Percentiles rank a stretch among this genome's conserved stretches.
phyloP scores from a whole-genome alignment of 2,888 invertebrate species.

The Leistus spinibarbis region DNA sequence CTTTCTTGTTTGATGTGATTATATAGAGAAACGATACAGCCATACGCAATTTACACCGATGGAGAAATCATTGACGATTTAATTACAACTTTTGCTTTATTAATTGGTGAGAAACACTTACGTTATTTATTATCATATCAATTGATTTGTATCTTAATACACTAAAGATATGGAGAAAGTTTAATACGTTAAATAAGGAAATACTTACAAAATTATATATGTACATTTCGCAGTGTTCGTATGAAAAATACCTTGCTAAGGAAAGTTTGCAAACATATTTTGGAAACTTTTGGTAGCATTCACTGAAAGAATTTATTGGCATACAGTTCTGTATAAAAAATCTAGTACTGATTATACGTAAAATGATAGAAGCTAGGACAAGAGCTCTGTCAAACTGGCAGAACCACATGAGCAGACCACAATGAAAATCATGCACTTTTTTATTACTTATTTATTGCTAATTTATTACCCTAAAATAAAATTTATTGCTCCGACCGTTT shows the following conservation, averaged over 20 bases:
- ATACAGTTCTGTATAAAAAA: no score
- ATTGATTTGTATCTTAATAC: not conserved
- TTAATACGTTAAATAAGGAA: not conserved
- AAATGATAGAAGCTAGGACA: no score
- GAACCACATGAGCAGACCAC: no score
- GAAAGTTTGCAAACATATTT: no score
- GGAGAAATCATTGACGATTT: constrained; percentile 1
- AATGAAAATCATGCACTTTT: no score
- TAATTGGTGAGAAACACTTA: not conserved
- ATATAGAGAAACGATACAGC: not conserved
- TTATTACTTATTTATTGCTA: no score
- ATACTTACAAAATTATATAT: not conserved
- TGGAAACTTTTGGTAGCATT: no score
- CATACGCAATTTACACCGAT: not conserved
- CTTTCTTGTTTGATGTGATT: not conserved
- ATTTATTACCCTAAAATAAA: no score
- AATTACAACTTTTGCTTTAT: not conserved
- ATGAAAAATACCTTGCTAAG: not conserved
- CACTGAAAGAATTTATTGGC: no score
- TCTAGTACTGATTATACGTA: no score
- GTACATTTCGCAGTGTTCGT: not conserved
- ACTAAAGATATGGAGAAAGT: not conserved
- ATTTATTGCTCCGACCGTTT: no score
- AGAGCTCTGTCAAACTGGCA: no score
- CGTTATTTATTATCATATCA: not conserved